Percentiles rank a stretch among this genome's conserved stretches.
Evolutionary conservation across 64 coral and sea anemone species (phyloP).

Genomic region (Orbicella faveolata): DNA sequence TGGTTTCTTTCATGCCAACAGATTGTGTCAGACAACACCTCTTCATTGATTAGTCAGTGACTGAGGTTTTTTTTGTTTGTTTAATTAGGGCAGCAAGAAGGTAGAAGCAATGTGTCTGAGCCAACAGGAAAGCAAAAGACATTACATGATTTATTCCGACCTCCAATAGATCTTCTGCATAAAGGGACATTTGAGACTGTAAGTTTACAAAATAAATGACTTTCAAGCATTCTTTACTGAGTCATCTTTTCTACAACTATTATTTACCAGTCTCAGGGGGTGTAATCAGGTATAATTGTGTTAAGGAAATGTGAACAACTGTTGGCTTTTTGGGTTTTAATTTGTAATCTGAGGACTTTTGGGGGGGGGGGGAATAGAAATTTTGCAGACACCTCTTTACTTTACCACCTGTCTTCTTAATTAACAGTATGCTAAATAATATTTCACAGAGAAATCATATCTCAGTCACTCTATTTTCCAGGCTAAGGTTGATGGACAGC

Average conservation of each 20-base stretch:
- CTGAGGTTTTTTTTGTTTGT: neutral
- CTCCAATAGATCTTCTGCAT: constrained; percentile 91
- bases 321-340: too few relatives aligned
- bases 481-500: constrained; percentile 89
- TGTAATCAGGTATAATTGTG: too few relatives aligned
- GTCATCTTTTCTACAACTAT: neutral
- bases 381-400: too few relatives aligned
- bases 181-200: constrained; percentile 99
- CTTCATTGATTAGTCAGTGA: too few relatives aligned
- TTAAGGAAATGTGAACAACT: too few relatives aligned
- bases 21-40: too few relatives aligned
- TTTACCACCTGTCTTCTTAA: too few relatives aligned
- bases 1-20: too few relatives aligned
- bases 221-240: neutral
- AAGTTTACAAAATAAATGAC: neutral
- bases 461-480: neutral
- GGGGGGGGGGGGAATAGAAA: too few relatives aligned
- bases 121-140: constrained; percentile 76
- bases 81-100: constrained; percentile 79
- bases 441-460: too few relatives aligned
- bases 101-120: constrained; percentile 13
- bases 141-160: constrained; percentile 90
- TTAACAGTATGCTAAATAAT: too few relatives aligned
- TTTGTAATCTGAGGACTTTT: too few relatives aligned
- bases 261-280: neutral